Evolutionary conservation across 2,113 vertebrate genomes (phyloP), one percentile per base, ranked within the genome.

Genomic region (Salvelinus sp.): DNA sequence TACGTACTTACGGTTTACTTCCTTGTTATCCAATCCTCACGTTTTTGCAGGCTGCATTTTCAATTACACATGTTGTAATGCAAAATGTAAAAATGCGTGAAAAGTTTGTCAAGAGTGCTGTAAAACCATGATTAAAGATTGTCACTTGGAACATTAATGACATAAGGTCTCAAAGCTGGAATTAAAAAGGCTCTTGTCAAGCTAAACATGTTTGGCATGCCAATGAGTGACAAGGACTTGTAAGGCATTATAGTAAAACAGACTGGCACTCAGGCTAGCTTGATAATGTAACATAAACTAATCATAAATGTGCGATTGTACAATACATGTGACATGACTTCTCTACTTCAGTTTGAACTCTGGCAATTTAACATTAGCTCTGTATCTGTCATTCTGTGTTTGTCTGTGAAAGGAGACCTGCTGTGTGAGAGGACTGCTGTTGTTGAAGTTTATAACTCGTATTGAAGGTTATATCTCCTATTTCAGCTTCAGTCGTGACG

Each of bases 121-220:
- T n/a, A 47, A 22, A 72, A 86, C 9, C 23, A 96, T 96, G 93
- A 44, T 44, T 44, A 44, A 93, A 91, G 67, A 73, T 97, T 48
- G 89, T 95, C 25, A 95, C 93, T 27, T 97, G 95, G 96, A 96
- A 97, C 68, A 94, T 96, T 74, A 96, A 96, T 30, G 95, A 95
- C 4, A 95, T 97, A 13, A 90, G 95, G 68, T 89, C 95, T 1
- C 78, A 90, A 88, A 70, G 75, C 76, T 2, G 88, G 88, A 4
- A 86, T 96, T 20, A 92, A 90, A 84, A 86, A 75, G 18, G 83
- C 91, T 27, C 3, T 54, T 54, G 48, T 54, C 50, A 54, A 18
- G 50, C 16, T 16, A 54, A 54, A 54, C 16, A 54, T 54, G 3
- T 13, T 18, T 54, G 50, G 50, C 12, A 54, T 54, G 4, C 50